Evolutionary conservation across 2,113 vertebrate species (phyloP), one percentile per base, ranked within the genome.

Genomic region (Anarhynchus alexandrinus): DNA sequence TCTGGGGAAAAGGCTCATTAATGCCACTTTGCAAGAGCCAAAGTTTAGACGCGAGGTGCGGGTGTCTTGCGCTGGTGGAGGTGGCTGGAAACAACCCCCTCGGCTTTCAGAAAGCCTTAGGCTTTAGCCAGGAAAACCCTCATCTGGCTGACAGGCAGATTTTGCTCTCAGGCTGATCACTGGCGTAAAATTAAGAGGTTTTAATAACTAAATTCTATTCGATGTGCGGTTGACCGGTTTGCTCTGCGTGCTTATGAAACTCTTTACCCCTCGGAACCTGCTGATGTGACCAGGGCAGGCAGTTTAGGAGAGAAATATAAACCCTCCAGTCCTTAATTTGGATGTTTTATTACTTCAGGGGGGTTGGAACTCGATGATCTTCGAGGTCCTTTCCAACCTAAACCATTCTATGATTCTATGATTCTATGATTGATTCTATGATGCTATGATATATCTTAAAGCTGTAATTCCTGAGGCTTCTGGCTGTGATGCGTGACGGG

Each of bases 301-400:
- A 2, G 29, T 11, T 76, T 23, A 2, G 61, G 51, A 15, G 13
- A 1, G 6, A 5, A 72, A 43, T 1, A 4, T 9, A 5, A 32
- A 19, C 7, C 0, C 43, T n/a, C 54, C 1, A 9, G 26, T n/a
- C 45, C 90, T 61, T n/a, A 29, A 25, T 55, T 81, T 54, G n/a
- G 12, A 4, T 8, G 30, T 22, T 61, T 81, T 38, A 17, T 51
- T 38, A n/a, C n/a, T n/a, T n/a, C n/a, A n/a, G n/a, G n/a, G n/a
- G n/a, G n/a, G n/a, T n/a, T n/a, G n/a, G n/a, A n/a, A n/a, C n/a
- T n/a, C n/a, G n/a, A n/a, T n/a, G n/a, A n/a, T n/a, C n/a, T n/a
- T n/a, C n/a, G n/a, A n/a, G n/a, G n/a, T n/a, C n/a, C n/a, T n/a
- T n/a, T n/a, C n/a, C n/a, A n/a, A n/a, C n/a, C n/a, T n/a, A n/a